These are phyloP conservation scores for Gandaritis pyraliata DNA, from an alignment of 2,888 invertebrate species.

Conservation along the genomic window DNA sequence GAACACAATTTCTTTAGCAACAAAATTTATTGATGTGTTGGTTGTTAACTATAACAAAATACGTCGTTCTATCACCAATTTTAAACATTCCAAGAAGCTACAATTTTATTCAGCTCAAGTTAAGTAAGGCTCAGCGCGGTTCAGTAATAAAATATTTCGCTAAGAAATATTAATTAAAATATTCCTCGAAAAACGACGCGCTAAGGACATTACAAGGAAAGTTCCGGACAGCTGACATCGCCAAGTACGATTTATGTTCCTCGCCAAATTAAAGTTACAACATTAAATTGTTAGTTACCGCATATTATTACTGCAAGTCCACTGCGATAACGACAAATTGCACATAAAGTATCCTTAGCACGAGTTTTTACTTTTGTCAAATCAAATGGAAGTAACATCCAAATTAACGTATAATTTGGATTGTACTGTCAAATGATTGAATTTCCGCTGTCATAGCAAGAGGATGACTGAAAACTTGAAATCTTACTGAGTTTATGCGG, in stretches of 20 bases:
- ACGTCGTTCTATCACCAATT: too few relatives aligned
- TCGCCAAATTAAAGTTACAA: constrained; percentile 77
- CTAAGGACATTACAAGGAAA: constrained; percentile 80
- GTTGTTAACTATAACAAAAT: too few relatives aligned
- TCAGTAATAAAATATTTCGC: constrained; percentile 50
- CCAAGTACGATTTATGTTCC: constrained; percentile 79
- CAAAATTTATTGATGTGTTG: too few relatives aligned
- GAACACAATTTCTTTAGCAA: too few relatives aligned
- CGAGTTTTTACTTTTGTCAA: neutral
- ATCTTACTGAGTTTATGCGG: too few relatives aligned
- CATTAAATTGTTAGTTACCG: constrained; percentile 78
- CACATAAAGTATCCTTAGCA: constrained; percentile 13
- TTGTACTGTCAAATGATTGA: neutral
- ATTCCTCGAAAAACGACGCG: constrained; percentile 75
- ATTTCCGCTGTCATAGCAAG: too few relatives aligned
- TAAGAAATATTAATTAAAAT: constrained; percentile 81
- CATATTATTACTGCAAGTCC: constrained; percentile 79
- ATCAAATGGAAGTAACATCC: neutral
- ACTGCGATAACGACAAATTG: constrained; percentile 65
- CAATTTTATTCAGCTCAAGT: constrained; percentile 7
- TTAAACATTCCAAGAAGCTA: constrained; percentile 9
- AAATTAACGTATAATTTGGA: too few relatives aligned
- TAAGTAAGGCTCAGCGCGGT: constrained; percentile 22
- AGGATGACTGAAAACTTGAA: too few relatives aligned
- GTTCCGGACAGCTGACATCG: constrained; percentile 82